Evolutionary conservation across 2,888 invertebrate species (phyloP), one percentile per base, ranked within the genome.

Genomic region (Theodoxus fluviatilis): DNA sequence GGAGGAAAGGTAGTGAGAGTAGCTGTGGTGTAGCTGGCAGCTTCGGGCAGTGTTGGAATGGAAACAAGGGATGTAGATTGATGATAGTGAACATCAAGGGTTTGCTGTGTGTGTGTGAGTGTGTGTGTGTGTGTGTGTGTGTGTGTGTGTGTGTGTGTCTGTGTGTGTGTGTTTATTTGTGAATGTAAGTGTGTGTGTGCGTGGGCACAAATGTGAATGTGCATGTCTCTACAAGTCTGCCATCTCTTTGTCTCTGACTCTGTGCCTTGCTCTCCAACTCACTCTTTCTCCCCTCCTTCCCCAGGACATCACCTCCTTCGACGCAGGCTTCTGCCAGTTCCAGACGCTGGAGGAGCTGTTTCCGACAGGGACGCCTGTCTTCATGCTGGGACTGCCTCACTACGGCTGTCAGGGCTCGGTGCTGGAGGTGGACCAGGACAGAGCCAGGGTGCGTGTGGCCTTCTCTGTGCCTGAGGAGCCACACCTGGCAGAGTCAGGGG

Each of bases 361-460:
- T 82, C 91, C 92, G 0, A 86, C 89, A 0, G 92, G 91, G 0
- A 90, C 91, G 67, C 81, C 83, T 1, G 92, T 94, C 78, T 96
- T 95, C 85, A 91, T 94, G 86, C 89, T 96, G 0, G 92, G 91
- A 7, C 91, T 92, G 76, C 93, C 92, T 6, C 92, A 93, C 86
- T 95, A 95, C 84, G 96, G 95, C 0, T 90, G 91, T 63, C 89
- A 91, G 84, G 96, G 93, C 64, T 59, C 82, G 81, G 83, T 84
- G 28, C 25, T 80, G n/a, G 83, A 83, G 64, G 74, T 81, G 1
- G 78, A 83, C 35, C 68, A 74, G 6, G 75, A 74, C 63, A 78
- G 79, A 38, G 80, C 80, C 15, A 73, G 84, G 40, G 79, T 86
- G 15, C 74, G 83, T 12, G 83, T 85, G 33, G 77, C 80, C 28